phyloP scores from a whole-genome alignment of 2,888 invertebrate genomes.

The Automeris io region DNA sequence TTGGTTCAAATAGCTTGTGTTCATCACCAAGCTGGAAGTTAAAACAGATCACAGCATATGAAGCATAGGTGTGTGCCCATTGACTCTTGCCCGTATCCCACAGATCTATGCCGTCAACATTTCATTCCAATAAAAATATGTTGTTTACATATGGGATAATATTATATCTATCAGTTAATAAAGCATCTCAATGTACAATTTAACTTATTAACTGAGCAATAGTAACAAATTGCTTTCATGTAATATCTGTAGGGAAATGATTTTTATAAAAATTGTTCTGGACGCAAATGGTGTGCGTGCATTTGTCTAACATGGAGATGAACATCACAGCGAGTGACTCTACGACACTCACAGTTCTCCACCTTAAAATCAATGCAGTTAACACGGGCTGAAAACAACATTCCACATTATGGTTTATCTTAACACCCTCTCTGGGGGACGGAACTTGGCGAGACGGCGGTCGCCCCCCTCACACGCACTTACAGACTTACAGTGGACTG shows the following conservation, averaged over 20 bases:
- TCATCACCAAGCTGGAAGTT: constrained; percentile 6
- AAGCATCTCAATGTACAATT: too few relatives aligned
- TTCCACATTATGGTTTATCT: constrained; percentile 62
- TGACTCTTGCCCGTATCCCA: background rate
- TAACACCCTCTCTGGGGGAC: constrained; percentile 46
- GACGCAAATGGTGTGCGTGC: constrained; percentile 56
- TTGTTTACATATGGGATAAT: background rate
- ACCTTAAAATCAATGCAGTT: constrained; percentile 79
- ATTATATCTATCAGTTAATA: too few relatives aligned
- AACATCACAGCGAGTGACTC: constrained; percentile 64
- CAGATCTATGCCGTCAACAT: background rate
- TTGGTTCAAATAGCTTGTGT: too few relatives aligned
- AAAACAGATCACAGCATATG: constrained; percentile 15
- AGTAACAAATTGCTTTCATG: background rate
- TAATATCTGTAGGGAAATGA: constrained; percentile 17
- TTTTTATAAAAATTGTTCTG: constrained; percentile 53
- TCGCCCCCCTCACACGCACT: too few relatives aligned
- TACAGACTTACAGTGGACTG: too few relatives aligned
- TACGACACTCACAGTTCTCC: constrained; percentile 78
- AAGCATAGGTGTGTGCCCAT: constrained; percentile 10
- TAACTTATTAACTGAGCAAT: too few relatives aligned
- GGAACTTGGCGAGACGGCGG: too few relatives aligned
- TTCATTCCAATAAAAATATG: constrained; percentile 26
- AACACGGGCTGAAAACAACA: constrained; percentile 77
- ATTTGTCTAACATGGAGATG: constrained; percentile 68